Base-by-base conservation (phyloP, 2,797 vertebrate species). In the Hippocampus kuda region DNA sequence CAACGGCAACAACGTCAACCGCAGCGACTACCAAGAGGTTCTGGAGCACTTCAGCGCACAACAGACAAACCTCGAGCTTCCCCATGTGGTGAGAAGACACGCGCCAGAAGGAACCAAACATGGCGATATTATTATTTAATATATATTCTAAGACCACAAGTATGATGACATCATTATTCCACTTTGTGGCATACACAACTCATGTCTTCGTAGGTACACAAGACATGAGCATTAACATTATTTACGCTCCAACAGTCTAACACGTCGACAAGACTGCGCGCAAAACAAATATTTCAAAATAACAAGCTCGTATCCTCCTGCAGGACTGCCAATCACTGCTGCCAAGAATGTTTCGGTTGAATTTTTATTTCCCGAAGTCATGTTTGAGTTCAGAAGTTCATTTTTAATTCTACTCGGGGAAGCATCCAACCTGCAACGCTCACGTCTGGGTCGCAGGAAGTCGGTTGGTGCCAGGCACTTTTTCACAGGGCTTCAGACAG, bases 11-110 rank as follows among this genome's bases (percentile, higher is more conserved):
- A 96, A 85, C 1, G 90, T 96, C 80, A 88, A 86, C 73, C 90
- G 77, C 41, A 90, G 91, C 4, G 86, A 88, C 68, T 90, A 92
- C 69, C 69, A 87, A 0, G 95, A 95, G 5, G 96, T 95, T 73
- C 90, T 99, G 78, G 96, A 98, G 66, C 93, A 98, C 84, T 98
- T 99, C 70, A 89, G 90, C 16, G 93, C 93, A 0, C 94, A 93
- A 71, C 89, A 90, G 67, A 79, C 81, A n/a, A 92, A 84, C 71
- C 89, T 81, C 80, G 91, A 92, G 2, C 87, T 91, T 60, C 91
- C 91, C 46, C 81, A 91, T 70, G 84, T 88, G 91, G 97, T 99
- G 82, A 94, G 87, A 34, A 2, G 9, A 69, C 61, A 11, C 63
- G 64, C 42, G 0, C 18, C 34, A 38, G 68, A 7, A 68, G 27